Percentiles rank a stretch among this genome's conserved stretches.
Evolutionary conservation across 2,797 vertebrate species (phyloP).

Genomic region (Spinus olivaceus): DNA sequence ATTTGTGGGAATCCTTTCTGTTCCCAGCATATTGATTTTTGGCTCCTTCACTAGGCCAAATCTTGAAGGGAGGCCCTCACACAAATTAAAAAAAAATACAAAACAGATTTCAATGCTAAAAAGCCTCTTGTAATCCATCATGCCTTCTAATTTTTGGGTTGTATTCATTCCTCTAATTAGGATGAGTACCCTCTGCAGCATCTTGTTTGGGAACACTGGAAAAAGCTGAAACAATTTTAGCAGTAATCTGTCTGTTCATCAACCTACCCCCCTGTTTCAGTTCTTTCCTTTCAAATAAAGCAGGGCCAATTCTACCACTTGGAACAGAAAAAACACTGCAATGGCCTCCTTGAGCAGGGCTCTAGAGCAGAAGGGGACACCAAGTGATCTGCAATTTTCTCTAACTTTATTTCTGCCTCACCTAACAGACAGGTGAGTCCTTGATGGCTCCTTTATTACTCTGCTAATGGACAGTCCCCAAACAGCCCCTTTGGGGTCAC

Average conservation of each 20-base stretch:
- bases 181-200: neutral
- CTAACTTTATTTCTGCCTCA: neutral
- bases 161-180: neutral
- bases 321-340: accelerated
- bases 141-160: neutral
- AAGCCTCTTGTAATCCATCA: neutral
- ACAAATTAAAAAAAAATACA: too few relatives aligned
- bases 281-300: neutral
- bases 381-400: neutral
- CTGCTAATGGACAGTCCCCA: neutral
- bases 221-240: neutral
- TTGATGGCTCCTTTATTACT: neutral
- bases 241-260: neutral
- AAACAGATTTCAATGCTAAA: neutral
- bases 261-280: neutral
- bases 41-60: neutral
- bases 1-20: neutral
- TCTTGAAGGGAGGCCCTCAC: neutral
- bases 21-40: neutral
- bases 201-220: neutral
- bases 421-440: neutral
- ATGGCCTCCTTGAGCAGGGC: neutral
- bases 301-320: neutral
- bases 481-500: neutral
- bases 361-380: neutral